A percentile compares a stretch with the other conserved stretches of the same genome.
Conservation (phyloP, 2,797 vertebrate species). For the Pteronotus mesoamericanus region DNA sequence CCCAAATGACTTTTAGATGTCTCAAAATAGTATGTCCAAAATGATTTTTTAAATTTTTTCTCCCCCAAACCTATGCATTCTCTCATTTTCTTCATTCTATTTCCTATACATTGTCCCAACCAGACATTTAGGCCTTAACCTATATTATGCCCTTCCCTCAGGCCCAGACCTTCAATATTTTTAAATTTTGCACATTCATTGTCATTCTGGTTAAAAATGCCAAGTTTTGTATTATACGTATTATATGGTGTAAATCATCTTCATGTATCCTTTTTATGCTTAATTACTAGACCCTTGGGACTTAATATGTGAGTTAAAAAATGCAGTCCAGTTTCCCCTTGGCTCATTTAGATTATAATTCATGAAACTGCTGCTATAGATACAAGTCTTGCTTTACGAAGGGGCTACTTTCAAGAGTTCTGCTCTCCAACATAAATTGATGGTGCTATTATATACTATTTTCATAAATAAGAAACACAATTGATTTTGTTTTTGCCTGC, state of each 20-base stretch:
- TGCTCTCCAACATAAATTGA: background rate
- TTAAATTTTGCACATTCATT: background rate
- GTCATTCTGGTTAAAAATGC: background rate
- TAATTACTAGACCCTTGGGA: background rate
- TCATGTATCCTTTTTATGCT: background rate
- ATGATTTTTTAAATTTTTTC: background rate
- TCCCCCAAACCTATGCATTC: background rate
- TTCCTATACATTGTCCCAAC: background rate
- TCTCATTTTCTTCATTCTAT: background rate
- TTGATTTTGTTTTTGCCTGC: too few species aligned
- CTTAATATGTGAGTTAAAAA: background rate
- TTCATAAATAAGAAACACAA: conserved; percentile 3
- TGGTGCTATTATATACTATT: background rate
- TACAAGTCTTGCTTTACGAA: background rate
- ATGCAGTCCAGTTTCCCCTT: background rate
- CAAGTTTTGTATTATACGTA: background rate
- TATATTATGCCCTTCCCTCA: background rate
- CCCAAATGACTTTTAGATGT: background rate
- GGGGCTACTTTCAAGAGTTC: background rate
- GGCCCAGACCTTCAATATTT: background rate
- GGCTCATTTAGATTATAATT: background rate
- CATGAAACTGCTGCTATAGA: background rate
- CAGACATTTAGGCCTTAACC: background rate
- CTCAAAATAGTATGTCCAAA: background rate
- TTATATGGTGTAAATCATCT: background rate